Evolutionary conservation across 2,113 vertebrate genomes (phyloP), one percentile per base, ranked within the genome.

Genomic region (Pleuronectes platessa): DNA sequence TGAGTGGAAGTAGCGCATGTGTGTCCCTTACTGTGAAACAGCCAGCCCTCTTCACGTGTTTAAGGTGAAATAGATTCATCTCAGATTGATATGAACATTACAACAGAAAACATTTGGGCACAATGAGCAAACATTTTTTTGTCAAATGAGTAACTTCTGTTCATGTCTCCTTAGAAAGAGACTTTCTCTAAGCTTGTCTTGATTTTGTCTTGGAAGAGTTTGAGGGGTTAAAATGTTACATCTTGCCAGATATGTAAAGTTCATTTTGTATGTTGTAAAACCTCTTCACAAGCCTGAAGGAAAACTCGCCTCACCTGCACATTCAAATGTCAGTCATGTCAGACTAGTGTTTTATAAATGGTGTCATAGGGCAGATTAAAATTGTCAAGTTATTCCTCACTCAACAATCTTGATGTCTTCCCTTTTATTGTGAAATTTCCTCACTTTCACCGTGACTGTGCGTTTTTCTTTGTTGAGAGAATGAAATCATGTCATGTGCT

Each of bases 371-470:
- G 15, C 47, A 12, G 47, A 51, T 51, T 7, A 54, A 54, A 54
- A 54, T 54, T 54, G 5, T 54, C n/a, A 5, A 5, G 27, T 54
- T 20, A 8, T 35, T 35, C 15, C 20, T 31, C 17, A 53, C 14
- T 76, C 21, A 51, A 40, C 45, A 55, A 26, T 70, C 18, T 27
- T 15, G 6, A 3, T 21, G 8, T 56, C 15, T 37, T 62, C 12
- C 12, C 1, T 24, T 51, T 3, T 65, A 5, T 53, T 73, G 3
- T 27, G n/a, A 0, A 26, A 2, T 12, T 64, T 11, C 42, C 15
- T 60, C 10, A 0, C 3, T 35, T 14, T 83, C 71, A 85, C 61
- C n/a, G 5, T 89, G 76, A 85, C 73, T 24, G 9, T 74, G 81
- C 76, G 51, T 64, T 83, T 84, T 84, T 58, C 37, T 53, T 64